A percentile compares a stretch with the other conserved stretches of the same genome.
These are phyloP conservation scores for Sylvilagus bachmani DNA, from an alignment of 2,113 vertebrate species.

Conservation along the genomic window DNA sequence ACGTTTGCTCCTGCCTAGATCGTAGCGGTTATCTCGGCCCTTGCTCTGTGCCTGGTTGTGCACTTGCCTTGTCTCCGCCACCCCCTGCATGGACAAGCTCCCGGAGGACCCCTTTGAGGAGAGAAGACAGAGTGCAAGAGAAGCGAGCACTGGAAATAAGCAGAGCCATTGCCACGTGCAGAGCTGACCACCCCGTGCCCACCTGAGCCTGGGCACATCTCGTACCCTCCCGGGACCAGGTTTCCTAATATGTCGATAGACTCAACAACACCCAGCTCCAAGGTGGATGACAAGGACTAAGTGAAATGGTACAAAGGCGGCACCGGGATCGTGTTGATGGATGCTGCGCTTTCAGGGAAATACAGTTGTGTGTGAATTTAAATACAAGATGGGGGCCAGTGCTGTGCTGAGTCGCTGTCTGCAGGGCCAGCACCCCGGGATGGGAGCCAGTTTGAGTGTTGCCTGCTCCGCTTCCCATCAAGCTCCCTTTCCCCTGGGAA, in stretches of 20 bases:
- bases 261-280: neutral
- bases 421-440: too few relatives aligned
- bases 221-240: too few relatives aligned
- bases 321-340: neutral
- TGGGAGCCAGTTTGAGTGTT: too few relatives aligned
- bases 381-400: neutral
- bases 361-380: neutral
- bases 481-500: too few relatives aligned
- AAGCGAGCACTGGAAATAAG: neutral
- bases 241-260: neutral
- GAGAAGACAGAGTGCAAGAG: neutral
- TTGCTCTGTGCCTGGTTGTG: neutral
- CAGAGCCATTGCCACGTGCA: neutral
- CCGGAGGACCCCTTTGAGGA: neutral
- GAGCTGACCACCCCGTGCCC: neutral
- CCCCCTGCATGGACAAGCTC: neutral
- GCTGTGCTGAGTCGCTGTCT: too few relatives aligned
- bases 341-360: neutral
- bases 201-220: neutral
- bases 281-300: neutral
- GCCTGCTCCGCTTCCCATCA: too few relatives aligned
- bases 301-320: neutral
- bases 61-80: neutral
- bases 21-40: neutral
- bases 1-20: neutral